Evolutionary conservation across 1,140 invertebrate species (phyloP), one percentile per base, ranked within the genome.

Genomic region (Caenorhabditis latens): DNA sequence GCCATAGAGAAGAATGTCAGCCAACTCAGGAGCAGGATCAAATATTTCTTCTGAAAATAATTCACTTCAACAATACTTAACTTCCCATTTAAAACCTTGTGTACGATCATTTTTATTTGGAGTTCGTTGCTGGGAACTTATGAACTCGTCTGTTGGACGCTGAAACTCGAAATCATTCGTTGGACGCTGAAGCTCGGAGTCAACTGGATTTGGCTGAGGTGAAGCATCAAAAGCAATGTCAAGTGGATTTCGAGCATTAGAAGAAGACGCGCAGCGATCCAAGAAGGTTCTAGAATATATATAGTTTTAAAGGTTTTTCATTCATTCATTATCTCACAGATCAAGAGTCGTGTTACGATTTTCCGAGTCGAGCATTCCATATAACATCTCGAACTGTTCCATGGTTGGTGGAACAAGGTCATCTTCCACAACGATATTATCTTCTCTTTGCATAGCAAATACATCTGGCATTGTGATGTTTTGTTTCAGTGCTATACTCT

Each of bases 391-490:
- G n/a, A 46, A 19, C 4, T 43, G 13, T n/a, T 71, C 67, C 19
- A 16, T n/a, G 2, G 67, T 71, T 9, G 67, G 42, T 9, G 67
- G 42, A 7, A 19, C 43, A 4, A 71, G 19, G 19, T 71, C 67
- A 46, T 71, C 67, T 6, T 48, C 67, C 6, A 48, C 19, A 11
- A 2, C 5, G 24, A 48, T n/a, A 11, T 67, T 3, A 9, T 71
- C 42, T 13, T 19, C n/a, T 32, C 9, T 13, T 8, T 5, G 67
- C 7, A 9, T n/a, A 46, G 13, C 24, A 11, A 71, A 46, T 4
- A 46, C 67, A n/a, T 71, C 67, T 43, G 42, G 67, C 67, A 71
- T 71, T 46, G 67, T 71, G 24, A 71, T 71, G 16, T 71, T 46
- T n/a, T 71, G 42, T 19, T 46, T 43, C 24, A 71, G 42, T 19